Base-by-base conservation (phyloP, 2,888 invertebrate genomes). In the Ommatoiulus sabulosus region DNA sequence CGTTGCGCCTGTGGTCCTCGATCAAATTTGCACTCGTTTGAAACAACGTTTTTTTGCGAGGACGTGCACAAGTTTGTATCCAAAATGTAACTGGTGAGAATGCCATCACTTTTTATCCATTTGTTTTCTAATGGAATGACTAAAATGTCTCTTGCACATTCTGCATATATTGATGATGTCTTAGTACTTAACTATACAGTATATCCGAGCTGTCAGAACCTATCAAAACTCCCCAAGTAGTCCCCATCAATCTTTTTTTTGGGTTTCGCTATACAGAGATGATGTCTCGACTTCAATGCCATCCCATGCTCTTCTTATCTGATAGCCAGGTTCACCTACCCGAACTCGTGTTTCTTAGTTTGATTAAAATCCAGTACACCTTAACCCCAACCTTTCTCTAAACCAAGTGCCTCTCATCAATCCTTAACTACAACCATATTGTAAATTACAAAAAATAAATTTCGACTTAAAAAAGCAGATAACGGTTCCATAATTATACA, bases 341-440 rank as follows among this genome's bases (percentile, higher is more conserved):
- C 85, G 46, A 85, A 85, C 85, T 85, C 85, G 85, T 85, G 85
- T 85, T 85, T 44, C 85, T 85, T 46, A 85, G 17, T 85, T 85
- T 85, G 85, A 85, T 85, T 85, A 85, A 85, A 85, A 85, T 85
- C 85, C 85, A 72, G 72, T 72, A 85, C 84, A 84, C 85, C 85
- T 85, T 85, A 46, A 85, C 85, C 85, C 44, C 46, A 44, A 85
- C 85, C 85, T 44, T 46, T 20, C 44, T 17, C 85, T 85, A 43
- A 44, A 24, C 72, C 72, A 72, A 4, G 72, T n/a, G 8, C 85
- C 15, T 85, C 17, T 44, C 85, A 85, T 85, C 24, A 43, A 10
- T 12, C 43, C 85, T 12, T 85, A 72, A 7, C 72, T 24, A 72
- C 20, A 72, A 72, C n/a, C 63, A 63, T 63, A n/a, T 63, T 63